Conservation (phyloP, 2,888 invertebrate genomes). For the Metallyticus violacea region DNA sequence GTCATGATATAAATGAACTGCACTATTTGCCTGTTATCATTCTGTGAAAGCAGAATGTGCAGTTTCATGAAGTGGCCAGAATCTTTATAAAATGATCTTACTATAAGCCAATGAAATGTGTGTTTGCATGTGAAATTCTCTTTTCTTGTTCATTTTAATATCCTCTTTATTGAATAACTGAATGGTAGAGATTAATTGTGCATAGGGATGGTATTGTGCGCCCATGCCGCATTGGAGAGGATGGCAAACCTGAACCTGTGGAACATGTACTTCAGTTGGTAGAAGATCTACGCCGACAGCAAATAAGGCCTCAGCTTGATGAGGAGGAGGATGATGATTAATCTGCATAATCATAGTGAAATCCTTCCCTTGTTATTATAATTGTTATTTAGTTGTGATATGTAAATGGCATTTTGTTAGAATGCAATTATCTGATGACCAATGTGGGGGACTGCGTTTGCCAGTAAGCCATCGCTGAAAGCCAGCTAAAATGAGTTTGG, state of each 20-base stretch:
- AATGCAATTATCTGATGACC: not conserved
- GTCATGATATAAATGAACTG: too few relatives aligned
- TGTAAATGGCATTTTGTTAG: not conserved
- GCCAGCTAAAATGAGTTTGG: too few relatives aligned
- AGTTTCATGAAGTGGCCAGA: too few relatives aligned
- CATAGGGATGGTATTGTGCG: conserved; percentile 71
- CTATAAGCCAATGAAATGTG: too few relatives aligned
- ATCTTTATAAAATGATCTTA: too few relatives aligned
- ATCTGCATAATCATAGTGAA: not conserved
- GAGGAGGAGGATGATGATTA: not conserved
- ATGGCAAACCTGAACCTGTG: conserved; percentile 85
- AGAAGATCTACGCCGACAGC: conserved; percentile 60
- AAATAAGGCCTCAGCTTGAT: conserved; percentile 42
- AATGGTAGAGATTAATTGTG: conserved; percentile 8
- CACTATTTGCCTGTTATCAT: too few relatives aligned
- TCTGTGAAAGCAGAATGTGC: too few relatives aligned
- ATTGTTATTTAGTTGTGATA: not conserved
- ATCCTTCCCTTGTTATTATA: not conserved
- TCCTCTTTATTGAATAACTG: too few relatives aligned
- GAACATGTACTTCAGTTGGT: conserved; percentile 84
- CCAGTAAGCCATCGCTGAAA: too few relatives aligned
- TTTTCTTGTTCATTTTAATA: too few relatives aligned
- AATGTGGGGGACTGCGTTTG: too few relatives aligned
- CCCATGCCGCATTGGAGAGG: conserved; percentile 84
- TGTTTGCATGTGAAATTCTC: too few relatives aligned